Evolutionary conservation across 2,113 vertebrate species (phyloP).

Genomic region (Rhinogobius similis): DNA sequence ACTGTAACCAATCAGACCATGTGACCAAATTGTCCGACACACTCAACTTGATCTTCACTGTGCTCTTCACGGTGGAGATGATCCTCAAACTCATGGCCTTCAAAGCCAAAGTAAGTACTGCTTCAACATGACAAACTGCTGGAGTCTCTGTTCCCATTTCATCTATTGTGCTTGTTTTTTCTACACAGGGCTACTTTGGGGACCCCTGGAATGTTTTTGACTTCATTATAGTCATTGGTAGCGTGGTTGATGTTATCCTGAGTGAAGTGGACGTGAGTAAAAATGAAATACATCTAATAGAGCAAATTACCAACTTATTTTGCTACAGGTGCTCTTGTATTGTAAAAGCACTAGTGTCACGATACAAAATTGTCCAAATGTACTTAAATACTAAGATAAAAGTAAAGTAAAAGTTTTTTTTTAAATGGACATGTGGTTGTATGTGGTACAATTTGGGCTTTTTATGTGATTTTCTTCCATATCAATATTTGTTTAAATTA

Average conservation of each 20-base stretch:
- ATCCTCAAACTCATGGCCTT: slow-evolving; percentile 95
- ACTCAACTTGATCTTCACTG: slow-evolving; percentile 92
- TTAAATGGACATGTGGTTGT: background rate
- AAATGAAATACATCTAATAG: background rate
- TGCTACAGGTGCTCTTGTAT: slow-evolving; percentile 17
- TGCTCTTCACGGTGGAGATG: slow-evolving; percentile 97
- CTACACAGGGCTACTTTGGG: slow-evolving; percentile 92
- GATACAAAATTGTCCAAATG: too few species aligned
- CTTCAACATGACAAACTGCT: background rate
- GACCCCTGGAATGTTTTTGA: slow-evolving; percentile 99
- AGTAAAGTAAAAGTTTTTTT: too few species aligned
- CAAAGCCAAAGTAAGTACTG: slow-evolving; percentile 85
- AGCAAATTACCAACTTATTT: slow-evolving; percentile 2
- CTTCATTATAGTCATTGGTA: slow-evolving; percentile 95
- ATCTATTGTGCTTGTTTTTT: background rate
- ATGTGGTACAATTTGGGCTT: too few species aligned
- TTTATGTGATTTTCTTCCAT: background rate
- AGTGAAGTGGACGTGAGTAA: slow-evolving; percentile 94
- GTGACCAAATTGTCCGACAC: slow-evolving; percentile 91
- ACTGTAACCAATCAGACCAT: slow-evolving; percentile 91
- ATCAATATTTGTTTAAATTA: too few species aligned
- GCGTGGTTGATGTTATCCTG: slow-evolving; percentile 95
- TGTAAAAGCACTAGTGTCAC: background rate
- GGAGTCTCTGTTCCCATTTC: background rate
- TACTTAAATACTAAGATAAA: background rate